Base-by-base conservation (phyloP, 2,888 invertebrate species). In the Drosophila seclusa region DNA sequence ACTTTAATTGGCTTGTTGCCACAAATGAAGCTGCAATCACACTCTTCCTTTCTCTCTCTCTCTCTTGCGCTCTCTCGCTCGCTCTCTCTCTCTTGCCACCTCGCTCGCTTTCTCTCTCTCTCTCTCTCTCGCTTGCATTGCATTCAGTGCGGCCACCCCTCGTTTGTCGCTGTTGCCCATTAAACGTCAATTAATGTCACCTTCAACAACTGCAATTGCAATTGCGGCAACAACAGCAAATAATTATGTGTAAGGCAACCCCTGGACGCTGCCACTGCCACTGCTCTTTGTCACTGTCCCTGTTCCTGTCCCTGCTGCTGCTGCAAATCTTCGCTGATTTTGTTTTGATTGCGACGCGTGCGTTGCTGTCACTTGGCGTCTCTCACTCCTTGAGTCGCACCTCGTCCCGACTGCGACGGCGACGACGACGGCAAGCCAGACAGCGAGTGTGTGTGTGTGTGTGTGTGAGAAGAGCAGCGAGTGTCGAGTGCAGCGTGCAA, bases 151-250 rank as follows among this genome's bases (percentile, higher is more conserved):
- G 45, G 29, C 52, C 69, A 69, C 48, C 75, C 75, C 64, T 70
- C 53, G 57, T 38, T 36, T 38, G 48, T 11, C 27, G 31, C 58
- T 59, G 55, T 27, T 48, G 62, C 68, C 74, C 69, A 89, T 84
- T 84, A 85, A 85, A 85, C 79, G 84, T 83, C 89, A 89, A 85
- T 89, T 89, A 89, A 85, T 89, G 84, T 85, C 84, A 87, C 79
- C 87, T 85, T 87, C 74, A 85, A 83, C 80, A 88, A 88, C 83
- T 88, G 83, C 88, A 88, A 80, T 83, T 71, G 88, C 83, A 82
- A 60, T 67, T 65, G 80, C 57, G 62, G 53, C 50, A 48, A 54
- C 65, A 72, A 36, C 50, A 54, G 36, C 36, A 42, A 72, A 10
- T 53, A 34, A 29, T 42, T 52, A 27, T 50, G 50, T 50, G 13